Conservation (phyloP, 2,888 invertebrate species). For the Drosophila phalerata region DNA sequence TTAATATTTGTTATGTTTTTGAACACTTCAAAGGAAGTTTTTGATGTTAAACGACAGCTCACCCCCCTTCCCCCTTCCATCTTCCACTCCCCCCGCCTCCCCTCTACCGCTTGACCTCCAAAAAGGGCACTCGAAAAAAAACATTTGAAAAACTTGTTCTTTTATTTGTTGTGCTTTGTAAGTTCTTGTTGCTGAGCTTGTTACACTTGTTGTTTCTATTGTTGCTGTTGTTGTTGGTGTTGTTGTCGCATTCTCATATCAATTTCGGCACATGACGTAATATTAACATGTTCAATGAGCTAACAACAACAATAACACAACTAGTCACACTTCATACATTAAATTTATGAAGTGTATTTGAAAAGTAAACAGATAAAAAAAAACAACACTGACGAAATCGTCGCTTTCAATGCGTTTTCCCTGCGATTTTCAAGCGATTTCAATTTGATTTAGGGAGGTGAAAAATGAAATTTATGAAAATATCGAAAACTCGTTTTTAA, state of each 20-base stretch:
- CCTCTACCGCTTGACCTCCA: not conserved
- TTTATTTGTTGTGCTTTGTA: constrained; percentile 39
- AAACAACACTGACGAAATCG: too few species aligned
- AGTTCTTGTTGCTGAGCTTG: constrained; percentile 35
- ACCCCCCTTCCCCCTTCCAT: not conserved
- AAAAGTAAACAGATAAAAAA: constrained; percentile 62
- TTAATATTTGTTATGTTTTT: constrained; percentile 22
- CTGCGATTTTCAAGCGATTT: constrained; percentile 22
- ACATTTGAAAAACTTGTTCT: constrained; percentile 53
- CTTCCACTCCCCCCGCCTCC: too few species aligned
- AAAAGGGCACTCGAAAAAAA: constrained; percentile 29
- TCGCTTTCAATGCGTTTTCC: constrained; percentile 23
- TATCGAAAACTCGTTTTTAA: too few species aligned
- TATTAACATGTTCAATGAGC: constrained; percentile 75
- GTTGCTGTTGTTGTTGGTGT: constrained; percentile 42
- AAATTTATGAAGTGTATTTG: constrained; percentile 55
- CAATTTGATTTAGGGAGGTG: not conserved
- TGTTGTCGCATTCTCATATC: constrained; percentile 68
- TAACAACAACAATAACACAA: constrained; percentile 35
- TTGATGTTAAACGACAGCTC: constrained; percentile 39
- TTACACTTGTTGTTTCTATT: constrained; percentile 42
- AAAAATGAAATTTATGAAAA: too few species aligned
- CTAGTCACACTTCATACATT: constrained; percentile 36
- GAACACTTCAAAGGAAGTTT: constrained; percentile 47
- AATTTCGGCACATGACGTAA: constrained; percentile 80